A percentile compares a stretch with the other conserved stretches of the same genome.
These are phyloP conservation scores for Erythrocercus mccallii DNA, from an alignment of 2,113 vertebrate species.

Conservation along the genomic window DNA sequence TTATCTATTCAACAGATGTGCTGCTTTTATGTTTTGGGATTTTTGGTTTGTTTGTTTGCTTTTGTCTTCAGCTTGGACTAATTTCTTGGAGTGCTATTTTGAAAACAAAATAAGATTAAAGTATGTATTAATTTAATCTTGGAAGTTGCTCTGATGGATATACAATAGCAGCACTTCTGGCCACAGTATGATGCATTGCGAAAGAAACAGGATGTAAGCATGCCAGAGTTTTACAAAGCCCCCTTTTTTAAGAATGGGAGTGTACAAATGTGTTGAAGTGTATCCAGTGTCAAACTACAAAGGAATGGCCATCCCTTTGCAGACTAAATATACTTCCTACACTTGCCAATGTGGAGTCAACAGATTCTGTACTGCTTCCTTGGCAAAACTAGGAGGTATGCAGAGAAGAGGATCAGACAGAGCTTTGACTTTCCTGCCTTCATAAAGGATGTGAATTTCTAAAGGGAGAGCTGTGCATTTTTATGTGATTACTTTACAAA, in stretches of 20 bases:
- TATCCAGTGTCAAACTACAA: slow-evolving; percentile 10
- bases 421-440: background rate
- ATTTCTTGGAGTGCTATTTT: background rate
- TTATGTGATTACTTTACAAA: background rate
- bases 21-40: background rate
- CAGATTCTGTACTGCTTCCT: background rate
- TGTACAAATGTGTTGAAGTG: background rate
- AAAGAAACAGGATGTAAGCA: background rate
- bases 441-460: background rate
- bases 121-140: background rate
- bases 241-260: background rate
- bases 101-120: background rate
- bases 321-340: slow-evolving; percentile 26
- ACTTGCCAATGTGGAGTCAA: background rate
- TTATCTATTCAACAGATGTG: background rate
- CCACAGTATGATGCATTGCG: background rate
- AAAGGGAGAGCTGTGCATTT: background rate
- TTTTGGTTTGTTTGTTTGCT: background rate
- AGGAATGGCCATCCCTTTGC: background rate
- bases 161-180: background rate
- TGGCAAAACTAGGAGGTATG: background rate
- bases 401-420: background rate
- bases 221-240: background rate
- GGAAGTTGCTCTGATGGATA: background rate
- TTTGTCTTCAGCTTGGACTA: background rate